Conservation (phyloP, 2,888 invertebrate species). For the Synanthedon andrenaeformis region DNA sequence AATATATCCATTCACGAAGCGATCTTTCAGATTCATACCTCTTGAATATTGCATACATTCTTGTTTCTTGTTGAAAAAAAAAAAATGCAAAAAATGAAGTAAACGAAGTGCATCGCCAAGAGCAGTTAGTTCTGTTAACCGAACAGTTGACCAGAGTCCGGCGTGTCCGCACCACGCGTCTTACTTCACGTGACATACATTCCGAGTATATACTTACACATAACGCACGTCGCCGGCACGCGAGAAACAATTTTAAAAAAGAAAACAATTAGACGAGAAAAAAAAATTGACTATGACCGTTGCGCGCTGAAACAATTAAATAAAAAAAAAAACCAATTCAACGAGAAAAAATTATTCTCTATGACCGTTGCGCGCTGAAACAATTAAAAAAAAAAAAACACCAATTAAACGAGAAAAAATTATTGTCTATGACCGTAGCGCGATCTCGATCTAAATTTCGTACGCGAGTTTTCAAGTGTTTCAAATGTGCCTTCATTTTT, state of each 20-base stretch:
- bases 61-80: background rate
- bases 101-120: conserved; percentile 7
- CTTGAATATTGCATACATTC: background rate
- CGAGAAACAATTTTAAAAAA: conserved; percentile 24
- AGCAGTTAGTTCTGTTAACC: conserved; percentile 4
- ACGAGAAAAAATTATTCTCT: conserved; percentile 22
- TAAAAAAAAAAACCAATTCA: conserved; percentile 16
- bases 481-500: conserved; percentile 14
- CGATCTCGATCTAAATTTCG: conserved; percentile 16
- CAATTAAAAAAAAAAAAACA: conserved; percentile 17
- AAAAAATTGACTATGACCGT: conserved; percentile 18
- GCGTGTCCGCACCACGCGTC: conserved; percentile 41
- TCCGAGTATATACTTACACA: conserved; percentile 7
- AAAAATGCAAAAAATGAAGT: background rate
- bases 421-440: conserved; percentile 18
- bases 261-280: conserved; percentile 20
- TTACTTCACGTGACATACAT: conserved; percentile 11
- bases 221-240: conserved; percentile 21
- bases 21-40: background rate
- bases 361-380: conserved; percentile 20
- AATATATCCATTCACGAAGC: background rate
- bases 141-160: conserved; percentile 63
- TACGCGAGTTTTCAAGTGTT: conserved; percentile 19
- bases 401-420: conserved; percentile 21
- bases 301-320: conserved; percentile 23